Evolutionary conservation across 2,113 vertebrate genomes (phyloP), one percentile per base, ranked within the genome.

Genomic region (Baryphthengus martii): DNA sequence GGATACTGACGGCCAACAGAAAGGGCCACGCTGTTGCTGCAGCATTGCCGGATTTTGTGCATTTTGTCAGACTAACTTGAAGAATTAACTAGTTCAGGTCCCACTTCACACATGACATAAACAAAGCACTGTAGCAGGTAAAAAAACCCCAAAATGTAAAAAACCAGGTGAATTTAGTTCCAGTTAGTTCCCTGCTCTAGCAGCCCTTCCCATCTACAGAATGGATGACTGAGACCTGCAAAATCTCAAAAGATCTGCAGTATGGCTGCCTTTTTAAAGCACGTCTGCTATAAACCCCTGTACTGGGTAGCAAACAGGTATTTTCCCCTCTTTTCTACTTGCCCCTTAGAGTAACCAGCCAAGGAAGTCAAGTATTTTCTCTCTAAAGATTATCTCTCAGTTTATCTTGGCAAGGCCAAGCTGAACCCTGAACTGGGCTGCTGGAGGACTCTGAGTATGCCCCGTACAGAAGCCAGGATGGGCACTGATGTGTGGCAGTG

Each of bases 391-490:
- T n/a, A 91, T 39, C 23, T 16, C 35, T 24, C 47, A 21, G 11
- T 71, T 84, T 58, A 8, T n/a, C 19, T 65, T 18, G 40, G 47
- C 73, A 84, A 47, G 47, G 29, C 25, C 58, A 67, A 71, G 16
- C 37, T 29, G 23, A 88, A 29, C 39, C 40, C 35, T 62, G 47
- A 81, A 31, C 18, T 11, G 47, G 35, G 13, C 42, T 78, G 33
- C 45, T 55, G 35, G 10, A 56, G 37, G 47, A 72, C 47, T 50
- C 24, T 0, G 0, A 76, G 53, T 12, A 37, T 15, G 21, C 35
- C 1, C 2, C 35, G 28, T 17, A 47, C 15, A 1, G 0, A 65
- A 70, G 44, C 6, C 28, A 78, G 45, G 11, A 55, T 4, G 4
- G 28, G 26, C n/a, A 20, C 19, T 19, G 24, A 21, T 11, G 17